Conservation (phyloP, 2,113 vertebrate genomes). For the Antechinus flavipes region DNA sequence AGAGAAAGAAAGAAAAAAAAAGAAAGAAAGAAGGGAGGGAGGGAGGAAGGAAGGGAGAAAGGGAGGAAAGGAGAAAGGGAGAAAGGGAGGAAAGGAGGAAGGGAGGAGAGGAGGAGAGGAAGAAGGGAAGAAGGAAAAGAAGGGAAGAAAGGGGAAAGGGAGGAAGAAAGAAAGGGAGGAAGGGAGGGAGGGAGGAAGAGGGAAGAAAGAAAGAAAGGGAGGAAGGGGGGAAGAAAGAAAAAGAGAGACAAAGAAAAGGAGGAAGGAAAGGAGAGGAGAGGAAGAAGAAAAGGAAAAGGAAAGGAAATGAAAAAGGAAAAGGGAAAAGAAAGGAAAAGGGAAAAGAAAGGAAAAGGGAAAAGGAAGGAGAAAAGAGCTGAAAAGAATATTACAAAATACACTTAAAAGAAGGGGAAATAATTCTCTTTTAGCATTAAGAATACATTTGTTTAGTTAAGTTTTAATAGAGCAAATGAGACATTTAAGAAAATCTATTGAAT, state of each 20-base stretch:
- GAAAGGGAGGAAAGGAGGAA: background rate
- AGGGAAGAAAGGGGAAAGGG: background rate
- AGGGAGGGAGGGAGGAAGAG: too few species aligned
- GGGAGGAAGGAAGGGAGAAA: fast-evolving
- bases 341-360: too few species aligned
- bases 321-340: too few species aligned
- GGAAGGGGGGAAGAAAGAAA: too few species aligned
- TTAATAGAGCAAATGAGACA: slow-evolving; percentile 47
- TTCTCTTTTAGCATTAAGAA: slow-evolving; percentile 73
- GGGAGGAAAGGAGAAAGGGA: background rate
- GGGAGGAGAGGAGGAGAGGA: fast-evolving
- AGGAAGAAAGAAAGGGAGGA: too few species aligned
- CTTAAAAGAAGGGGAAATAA: slow-evolving; percentile 66
- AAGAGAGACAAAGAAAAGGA: too few species aligned
- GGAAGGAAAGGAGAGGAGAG: too few species aligned
- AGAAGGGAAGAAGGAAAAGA: background rate
- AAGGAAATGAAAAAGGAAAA: too few species aligned
- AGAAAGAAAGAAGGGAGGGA: background rate
- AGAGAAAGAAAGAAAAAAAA: too few species aligned
- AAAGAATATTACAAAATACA: background rate
- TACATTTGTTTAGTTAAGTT: slow-evolving; percentile 66
- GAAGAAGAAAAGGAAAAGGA: too few species aligned
- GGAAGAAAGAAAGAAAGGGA: too few species aligned
- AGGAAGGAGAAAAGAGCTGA: background rate
- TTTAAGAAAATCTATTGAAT: slow-evolving; percentile 66